These are phyloP conservation scores for Epinephelus lanceolatus DNA, from an alignment of 2,113 vertebrate species.

Conservation along the genomic window DNA sequence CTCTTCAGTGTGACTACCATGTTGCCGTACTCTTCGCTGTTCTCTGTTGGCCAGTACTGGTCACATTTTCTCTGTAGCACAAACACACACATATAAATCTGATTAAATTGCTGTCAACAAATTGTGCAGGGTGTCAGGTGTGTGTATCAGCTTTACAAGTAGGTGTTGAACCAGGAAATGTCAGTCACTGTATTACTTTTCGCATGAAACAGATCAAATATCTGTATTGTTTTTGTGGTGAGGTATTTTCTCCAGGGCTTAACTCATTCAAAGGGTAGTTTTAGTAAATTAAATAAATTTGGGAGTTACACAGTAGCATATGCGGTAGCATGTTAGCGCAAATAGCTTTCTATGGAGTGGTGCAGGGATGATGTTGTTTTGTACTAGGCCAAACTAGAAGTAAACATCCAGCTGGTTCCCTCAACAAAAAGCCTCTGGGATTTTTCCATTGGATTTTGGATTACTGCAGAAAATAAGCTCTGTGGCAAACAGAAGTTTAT, in stretches of 20 bases:
- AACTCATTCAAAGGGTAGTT: not conserved
- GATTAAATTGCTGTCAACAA: not conserved
- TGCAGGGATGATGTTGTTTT: too few relatives aligned
- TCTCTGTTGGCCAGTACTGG: conserved; percentile 96
- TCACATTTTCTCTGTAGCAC: conserved; percentile 92
- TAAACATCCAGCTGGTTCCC: too few relatives aligned
- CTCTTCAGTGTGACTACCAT: conserved; percentile 93
- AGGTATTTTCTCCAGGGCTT: not conserved
- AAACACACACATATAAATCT: conserved; percentile 6
- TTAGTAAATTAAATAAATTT: not conserved
- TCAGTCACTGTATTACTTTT: not conserved
- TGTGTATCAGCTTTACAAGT: not conserved
- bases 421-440: too few relatives aligned
- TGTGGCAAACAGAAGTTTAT: too few relatives aligned
- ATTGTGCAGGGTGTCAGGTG: not conserved
- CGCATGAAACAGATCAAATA: not conserved
- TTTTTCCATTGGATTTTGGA: too few relatives aligned
- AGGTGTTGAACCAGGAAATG: not conserved
- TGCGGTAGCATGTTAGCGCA: too few relatives aligned
- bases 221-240: not conserved
- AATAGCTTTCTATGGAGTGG: too few relatives aligned
- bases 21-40: conserved; percentile 94
- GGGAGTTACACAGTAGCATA: not conserved
- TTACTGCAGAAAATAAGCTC: too few relatives aligned
- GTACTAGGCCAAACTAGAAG: too few relatives aligned